These are phyloP conservation scores for Arctocebus calabarensis DNA, from an alignment of 2,797 vertebrate genomes.

Conservation along the genomic window DNA sequence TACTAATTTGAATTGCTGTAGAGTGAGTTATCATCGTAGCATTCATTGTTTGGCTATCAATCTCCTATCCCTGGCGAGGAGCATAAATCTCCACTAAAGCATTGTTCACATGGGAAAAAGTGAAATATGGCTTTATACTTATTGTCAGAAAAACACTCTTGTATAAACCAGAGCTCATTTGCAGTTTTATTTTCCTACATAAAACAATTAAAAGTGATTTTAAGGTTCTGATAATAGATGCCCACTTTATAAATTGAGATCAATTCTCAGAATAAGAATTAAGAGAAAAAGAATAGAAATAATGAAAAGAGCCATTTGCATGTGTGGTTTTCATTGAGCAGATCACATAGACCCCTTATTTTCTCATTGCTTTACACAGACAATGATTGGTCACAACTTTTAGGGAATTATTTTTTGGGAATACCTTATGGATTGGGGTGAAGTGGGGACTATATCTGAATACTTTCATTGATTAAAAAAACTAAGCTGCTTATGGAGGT, in stretches of 20 bases:
- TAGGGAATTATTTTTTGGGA: neutral
- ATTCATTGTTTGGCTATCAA: neutral
- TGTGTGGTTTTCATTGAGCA: neutral
- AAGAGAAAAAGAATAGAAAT: neutral
- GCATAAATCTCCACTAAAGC: neutral
- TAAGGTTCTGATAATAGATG: neutral
- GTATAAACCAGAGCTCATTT: neutral
- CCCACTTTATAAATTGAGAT: neutral
- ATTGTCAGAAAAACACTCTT: neutral
- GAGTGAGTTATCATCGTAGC: neutral
- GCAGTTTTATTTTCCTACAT: neutral
- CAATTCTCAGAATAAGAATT: neutral
- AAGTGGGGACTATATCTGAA: neutral
- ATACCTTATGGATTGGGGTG: neutral
- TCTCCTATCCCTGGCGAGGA: neutral
- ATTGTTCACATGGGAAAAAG: neutral
- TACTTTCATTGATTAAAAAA: neutral
- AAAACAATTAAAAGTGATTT: neutral
- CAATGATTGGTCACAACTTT: neutral
- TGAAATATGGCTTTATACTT: neutral
- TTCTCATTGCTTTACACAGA: neutral
- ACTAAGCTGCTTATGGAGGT: neutral
- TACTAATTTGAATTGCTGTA: neutral
- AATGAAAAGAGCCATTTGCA: neutral
- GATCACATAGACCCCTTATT: neutral